Evolutionary conservation across 2,797 vertebrate genomes (phyloP), one percentile per base, ranked within the genome.

Genomic region (Microctenopoma lineatum): DNA sequence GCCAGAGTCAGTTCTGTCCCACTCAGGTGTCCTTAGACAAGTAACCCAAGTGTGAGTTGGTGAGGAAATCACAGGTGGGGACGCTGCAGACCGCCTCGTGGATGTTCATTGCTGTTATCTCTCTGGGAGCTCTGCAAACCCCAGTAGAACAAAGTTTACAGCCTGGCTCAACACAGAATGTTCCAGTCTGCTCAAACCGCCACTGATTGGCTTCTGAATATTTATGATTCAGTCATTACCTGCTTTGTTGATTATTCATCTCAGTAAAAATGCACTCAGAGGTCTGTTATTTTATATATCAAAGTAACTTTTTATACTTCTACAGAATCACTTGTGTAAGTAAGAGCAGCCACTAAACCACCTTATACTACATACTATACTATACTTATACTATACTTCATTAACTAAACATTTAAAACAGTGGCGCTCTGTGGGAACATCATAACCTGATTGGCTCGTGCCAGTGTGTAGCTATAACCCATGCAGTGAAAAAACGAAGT

Each of bases 21-120:
- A 39, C 55, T 89, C 84, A 91, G 77, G 87, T 85, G 34, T 98
- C 95, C 83, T 96, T 95, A 25, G 92, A 85, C 87, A 96, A 68
- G 83, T 94, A 93, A 60, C 97, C 98, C 98, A 99, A 97, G 92
- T 98, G 95, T 66, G 94, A 91, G 92, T 98, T 99, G 73, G 97
- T 97, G 79, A 99, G 96, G 89, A 99, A 99, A 92, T 99, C 98
- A 82, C 97, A 96, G 84, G 95, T 95, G 64, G 98, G 96, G 90
- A 97, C 94, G 87, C 94, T 96, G 80, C 95, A 90, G 85, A 97
- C 93, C 16, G 98, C 97, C 92, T 98, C 96, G 91, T 99, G 97
- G 87, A 99, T 92, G 74, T 99, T 96, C 94, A 95, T 95, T 80
- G 96, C 92, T 55, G 95, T 96, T 81, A 99, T 95, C 87, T 99